A percentile compares a stretch with the other conserved stretches of the same genome.
Conservation (phyloP, 2,797 vertebrate genomes). For the Dermochelys coriacea region DNA sequence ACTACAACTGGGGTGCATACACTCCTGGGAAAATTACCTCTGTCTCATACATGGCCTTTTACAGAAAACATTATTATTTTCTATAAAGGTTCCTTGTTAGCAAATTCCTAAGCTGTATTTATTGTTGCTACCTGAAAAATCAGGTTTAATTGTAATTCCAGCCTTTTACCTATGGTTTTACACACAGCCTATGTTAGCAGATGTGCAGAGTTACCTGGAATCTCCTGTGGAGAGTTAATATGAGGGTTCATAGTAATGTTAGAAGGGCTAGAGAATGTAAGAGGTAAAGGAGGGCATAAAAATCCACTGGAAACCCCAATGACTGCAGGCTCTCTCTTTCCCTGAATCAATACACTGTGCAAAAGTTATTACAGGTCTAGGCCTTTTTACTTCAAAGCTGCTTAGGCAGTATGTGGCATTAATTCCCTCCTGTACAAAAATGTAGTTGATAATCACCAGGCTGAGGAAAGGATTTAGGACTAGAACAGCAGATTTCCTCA, state of each 20-base stretch:
- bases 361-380: conserved; percentile 86
- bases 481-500: conserved; percentile 88
- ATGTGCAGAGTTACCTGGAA: conserved; percentile 59
- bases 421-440: conserved; percentile 90
- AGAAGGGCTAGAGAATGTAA: conserved; percentile 20
- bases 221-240: conserved; percentile 47
- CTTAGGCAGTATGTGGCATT: conserved; percentile 88
- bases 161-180: conserved; percentile 54
- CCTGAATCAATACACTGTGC: conserved; percentile 67
- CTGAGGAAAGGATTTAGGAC: conserved; percentile 87
- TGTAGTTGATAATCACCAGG: conserved; percentile 87
- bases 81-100: conserved; percentile 74
- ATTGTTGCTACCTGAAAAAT: conserved; percentile 75
- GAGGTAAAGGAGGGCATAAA: conserved; percentile 48
- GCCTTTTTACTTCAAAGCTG: conserved; percentile 87
- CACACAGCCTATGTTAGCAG: conserved; percentile 22
- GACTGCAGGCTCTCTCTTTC: conserved; percentile 37
- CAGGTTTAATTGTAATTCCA: conserved; percentile 58
- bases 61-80: conserved; percentile 65
- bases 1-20: not conserved
- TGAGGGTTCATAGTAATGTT: conserved; percentile 28
- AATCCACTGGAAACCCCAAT: conserved; percentile 51
- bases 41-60: not conserved
- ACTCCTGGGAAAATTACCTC: not conserved
- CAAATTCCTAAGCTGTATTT: conserved; percentile 78